Evolutionary conservation across 2,888 invertebrate species (phyloP).

Genomic region (Eupithecia pulchellata): DNA sequence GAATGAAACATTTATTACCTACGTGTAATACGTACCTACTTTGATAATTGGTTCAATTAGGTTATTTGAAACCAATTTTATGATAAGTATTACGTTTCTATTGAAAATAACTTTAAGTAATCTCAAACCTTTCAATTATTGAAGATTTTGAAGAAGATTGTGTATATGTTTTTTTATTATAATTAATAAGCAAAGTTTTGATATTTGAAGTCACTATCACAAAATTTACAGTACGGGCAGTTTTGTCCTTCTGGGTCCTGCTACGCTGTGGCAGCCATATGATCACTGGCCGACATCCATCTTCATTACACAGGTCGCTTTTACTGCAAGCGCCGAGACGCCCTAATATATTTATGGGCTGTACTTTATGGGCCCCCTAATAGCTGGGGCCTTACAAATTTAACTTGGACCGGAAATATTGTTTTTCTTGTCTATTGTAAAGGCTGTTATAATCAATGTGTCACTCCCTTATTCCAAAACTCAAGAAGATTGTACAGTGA

Average conservation of each 20-base stretch:
- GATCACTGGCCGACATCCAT: constrained; percentile 47
- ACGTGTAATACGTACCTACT: too few relatives aligned
- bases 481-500: too few relatives aligned
- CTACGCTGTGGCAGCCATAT: constrained; percentile 36
- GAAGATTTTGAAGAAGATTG: too few relatives aligned
- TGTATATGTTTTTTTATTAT: too few relatives aligned
- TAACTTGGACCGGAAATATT: constrained; percentile 14
- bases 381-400: constrained; percentile 20
- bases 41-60: too few relatives aligned
- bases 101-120: too few relatives aligned
- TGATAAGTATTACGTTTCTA: too few relatives aligned
- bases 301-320: constrained; percentile 47
- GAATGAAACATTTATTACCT: too few relatives aligned
- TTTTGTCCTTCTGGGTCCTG: not conserved
- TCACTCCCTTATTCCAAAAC: constrained; percentile 3
- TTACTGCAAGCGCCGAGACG: constrained; percentile 42
- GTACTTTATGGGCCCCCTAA: constrained; percentile 43
- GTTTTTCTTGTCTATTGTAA: constrained; percentile 10
- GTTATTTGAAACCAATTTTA: too few relatives aligned
- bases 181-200: too few relatives aligned
- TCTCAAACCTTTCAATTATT: too few relatives aligned
- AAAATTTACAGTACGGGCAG: not conserved
- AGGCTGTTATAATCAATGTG: constrained; percentile 4
- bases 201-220: too few relatives aligned
- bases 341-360: constrained; percentile 48